Base-by-base conservation (phyloP, 2,113 vertebrate species). In the Falcunculus frontatus region DNA sequence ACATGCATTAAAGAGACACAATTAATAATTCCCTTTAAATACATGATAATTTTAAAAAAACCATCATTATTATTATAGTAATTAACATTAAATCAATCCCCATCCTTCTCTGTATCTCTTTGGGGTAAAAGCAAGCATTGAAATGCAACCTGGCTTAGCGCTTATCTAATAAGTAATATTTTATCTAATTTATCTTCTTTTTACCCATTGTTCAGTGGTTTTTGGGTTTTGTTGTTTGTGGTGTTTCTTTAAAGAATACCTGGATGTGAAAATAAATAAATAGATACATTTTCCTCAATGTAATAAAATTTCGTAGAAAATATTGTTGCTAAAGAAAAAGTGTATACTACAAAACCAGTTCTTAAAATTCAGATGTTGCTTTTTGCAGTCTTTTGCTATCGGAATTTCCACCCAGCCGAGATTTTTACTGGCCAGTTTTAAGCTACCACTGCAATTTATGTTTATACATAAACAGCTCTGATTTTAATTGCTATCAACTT, bases 401-500 rank as follows among this genome's bases (percentile, higher is more conserved):
- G 69, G 79, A 94, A 95, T 96, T 94, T 95, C 47, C 64, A 91
- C 46, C 32, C 73, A 84, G 76, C 26, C 85, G 52, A 76, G 75
- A 84, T 42, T 96, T 97, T 97, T 95, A 96, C 89, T 93, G 89
- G 93, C 49, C 73, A 89, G 47, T 87, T 92, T 95, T 73, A 91
- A 87, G 46, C 82, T 89, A 93, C 82, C 72, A 73, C 78, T 91
- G 87, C 89, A 92, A 94, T 97, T 97, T 96, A 97, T 96, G 93
- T 81, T 95, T 95, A 30, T 89, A 95, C 92, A 96, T 97, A 97
- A 97, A 97, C 93, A 91, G 77, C 65, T 89, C 94, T 87, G 87
- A 95, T 97, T 97, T 96, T 97, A 96, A 96, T 97, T 95, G 96
- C 95, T 94, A 95, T 89, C 93, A 97, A 95, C 95, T 97, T 96